phyloP scores from a whole-genome alignment of 2,113 vertebrate species.

The Lophotis ruficrista region DNA sequence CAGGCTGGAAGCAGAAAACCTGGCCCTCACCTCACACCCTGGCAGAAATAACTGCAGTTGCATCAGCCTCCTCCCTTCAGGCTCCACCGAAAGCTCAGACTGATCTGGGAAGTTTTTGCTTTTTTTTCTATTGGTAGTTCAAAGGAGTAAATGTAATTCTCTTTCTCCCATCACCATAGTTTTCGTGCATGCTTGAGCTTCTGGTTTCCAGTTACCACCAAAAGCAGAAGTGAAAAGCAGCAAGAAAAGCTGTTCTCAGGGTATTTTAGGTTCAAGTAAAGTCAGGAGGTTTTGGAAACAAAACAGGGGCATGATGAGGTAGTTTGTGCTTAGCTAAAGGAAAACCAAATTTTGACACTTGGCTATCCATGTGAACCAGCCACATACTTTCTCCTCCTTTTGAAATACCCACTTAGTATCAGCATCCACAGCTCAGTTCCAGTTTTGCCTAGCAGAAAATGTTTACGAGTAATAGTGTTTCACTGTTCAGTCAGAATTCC shows the following conservation, averaged over 20 bases:
- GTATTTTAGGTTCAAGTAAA: not conserved
- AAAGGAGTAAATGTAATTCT: not conserved
- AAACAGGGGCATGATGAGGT: not conserved
- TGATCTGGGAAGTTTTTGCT: not conserved
- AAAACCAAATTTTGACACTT: not conserved
- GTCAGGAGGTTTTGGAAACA: constrained; percentile 32
- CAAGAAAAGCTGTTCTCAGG: not conserved
- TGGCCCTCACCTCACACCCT: not conserved
- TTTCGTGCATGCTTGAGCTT: not conserved
- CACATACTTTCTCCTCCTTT: not conserved
- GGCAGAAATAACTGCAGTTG: not conserved
- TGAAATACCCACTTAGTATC: not conserved
- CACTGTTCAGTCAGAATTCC: not conserved
- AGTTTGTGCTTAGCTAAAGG: not conserved
- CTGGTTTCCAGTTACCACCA: constrained; percentile 28
- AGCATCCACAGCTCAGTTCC: not conserved
- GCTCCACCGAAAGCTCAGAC: not conserved
- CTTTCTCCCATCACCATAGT: not conserved
- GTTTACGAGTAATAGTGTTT: not conserved
- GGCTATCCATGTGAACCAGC: not conserved
- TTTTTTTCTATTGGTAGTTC: not conserved
- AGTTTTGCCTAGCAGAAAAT: not conserved
- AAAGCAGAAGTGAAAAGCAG: constrained; percentile 53
- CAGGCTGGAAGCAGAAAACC: not conserved
- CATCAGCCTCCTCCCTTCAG: not conserved